Evolutionary conservation across 2,797 vertebrate species (phyloP).

Genomic region (Heterohyrax brucei): DNA sequence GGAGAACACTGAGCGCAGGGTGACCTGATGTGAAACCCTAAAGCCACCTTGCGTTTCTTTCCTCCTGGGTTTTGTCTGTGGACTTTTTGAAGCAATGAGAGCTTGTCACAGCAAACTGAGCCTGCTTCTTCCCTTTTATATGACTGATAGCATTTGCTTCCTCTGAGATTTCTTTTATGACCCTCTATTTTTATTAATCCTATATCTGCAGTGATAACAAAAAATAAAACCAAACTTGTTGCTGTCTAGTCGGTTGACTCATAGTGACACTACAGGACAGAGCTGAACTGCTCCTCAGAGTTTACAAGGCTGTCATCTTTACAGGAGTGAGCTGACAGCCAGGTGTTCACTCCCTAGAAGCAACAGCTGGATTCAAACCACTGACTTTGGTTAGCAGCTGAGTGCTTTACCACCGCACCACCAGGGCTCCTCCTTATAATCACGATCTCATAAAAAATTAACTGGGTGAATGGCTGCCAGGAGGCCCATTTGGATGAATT

Average conservation of each 20-base stretch:
- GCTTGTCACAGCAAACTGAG: constrained; percentile 29
- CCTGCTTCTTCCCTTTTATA: constrained; percentile 68
- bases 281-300: neutral
- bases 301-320: neutral
- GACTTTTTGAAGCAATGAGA: neutral
- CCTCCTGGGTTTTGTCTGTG: neutral
- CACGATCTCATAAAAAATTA: constrained; percentile 75
- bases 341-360: neutral
- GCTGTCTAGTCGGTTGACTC: neutral
- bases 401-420: neutral
- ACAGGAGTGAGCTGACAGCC: neutral
- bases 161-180: constrained; percentile 81
- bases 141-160: constrained; percentile 57
- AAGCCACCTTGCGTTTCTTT: neutral
- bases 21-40: neutral
- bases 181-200: constrained; percentile 81
- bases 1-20: no score
- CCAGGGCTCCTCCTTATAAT: constrained; percentile 29
- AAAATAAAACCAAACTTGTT: neutral
- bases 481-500: neutral
- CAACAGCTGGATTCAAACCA: neutral
- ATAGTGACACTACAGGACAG: neutral
- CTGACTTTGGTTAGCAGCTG: neutral
- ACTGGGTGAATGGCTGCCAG: neutral
- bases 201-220: constrained; percentile 48